Evolutionary conservation across 2,888 invertebrate genomes (phyloP), one percentile per base, ranked within the genome.

Genomic region (Agrochola macilenta): DNA sequence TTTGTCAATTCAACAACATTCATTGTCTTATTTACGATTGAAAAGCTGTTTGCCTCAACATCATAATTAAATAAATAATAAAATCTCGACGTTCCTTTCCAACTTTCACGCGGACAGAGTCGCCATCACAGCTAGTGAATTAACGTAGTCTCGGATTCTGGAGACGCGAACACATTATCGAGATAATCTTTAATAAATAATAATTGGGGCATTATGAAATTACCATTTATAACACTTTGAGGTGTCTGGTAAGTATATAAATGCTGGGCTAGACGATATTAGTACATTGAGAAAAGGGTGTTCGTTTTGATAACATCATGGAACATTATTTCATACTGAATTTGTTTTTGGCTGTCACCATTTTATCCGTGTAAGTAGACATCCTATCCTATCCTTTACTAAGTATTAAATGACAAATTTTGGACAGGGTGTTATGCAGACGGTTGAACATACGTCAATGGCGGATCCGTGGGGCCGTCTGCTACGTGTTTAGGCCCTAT

Each of bases 151-250:
- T 23, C 58, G 26, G 7, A 57, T 64, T 30, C 17, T 1, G 0
- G 23, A 58, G 23, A 23, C 4, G 46, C 69, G 26, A 35, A 30
- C 17, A 52, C 43, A 39, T 74, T 61, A 70, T 60, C 35, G 0
- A 17, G 30, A 49, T 58, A 76, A 64, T 65, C 26, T 65, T 49
- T 66, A 60, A 76, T 74, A 74, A 74, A 76, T 76, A 63, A 54
- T 26, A 26, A 65, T 65, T 65, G n/a, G 9, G 43, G 43, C 65
- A 35, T 61, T 61, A 35, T 9, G 61, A 35, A 61, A 61, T 61
- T 61, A 61, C 61, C 61, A 61, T 61, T 43, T 43, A 65, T 65
- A 65, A 43, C 57, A 57, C 39, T 30, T 23, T 30, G 17, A 17
- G 35, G 57, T 30, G 26, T 26, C 9, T 70, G n/a, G n/a, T 35